A percentile compares a stretch with the other conserved stretches of the same genome.
Evolutionary conservation across 1,140 invertebrate genomes (phyloP).

Genomic region (Drosophila ogumai): DNA sequence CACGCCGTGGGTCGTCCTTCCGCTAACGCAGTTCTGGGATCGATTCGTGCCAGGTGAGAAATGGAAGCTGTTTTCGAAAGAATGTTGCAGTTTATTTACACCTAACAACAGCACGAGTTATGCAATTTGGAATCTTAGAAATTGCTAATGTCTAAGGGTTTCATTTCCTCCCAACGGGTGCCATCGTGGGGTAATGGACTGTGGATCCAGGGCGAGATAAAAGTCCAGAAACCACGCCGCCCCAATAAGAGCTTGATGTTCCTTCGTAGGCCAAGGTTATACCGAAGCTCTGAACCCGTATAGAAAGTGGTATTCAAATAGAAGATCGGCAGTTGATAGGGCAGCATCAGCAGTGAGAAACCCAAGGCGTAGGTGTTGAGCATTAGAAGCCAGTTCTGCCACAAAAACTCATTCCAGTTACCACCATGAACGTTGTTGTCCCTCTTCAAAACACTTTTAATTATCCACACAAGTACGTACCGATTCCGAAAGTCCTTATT

Average conservation of each 20-base stretch:
- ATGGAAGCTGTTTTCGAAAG: too few relatives aligned
- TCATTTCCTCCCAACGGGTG: slow-evolving; percentile 9
- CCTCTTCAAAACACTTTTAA: background rate
- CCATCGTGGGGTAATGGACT: slow-evolving; percentile 22
- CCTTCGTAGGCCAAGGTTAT: background rate
- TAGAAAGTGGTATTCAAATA: slow-evolving; percentile 17
- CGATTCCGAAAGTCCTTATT: background rate
- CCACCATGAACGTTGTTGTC: background rate
- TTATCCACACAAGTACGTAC: background rate
- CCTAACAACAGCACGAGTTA: background rate
- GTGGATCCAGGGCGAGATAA: slow-evolving; percentile 5
- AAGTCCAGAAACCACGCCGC: slow-evolving; percentile 11
- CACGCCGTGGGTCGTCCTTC: slow-evolving; percentile 92
- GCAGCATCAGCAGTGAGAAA: background rate
- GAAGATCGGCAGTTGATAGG: slow-evolving; percentile 14
- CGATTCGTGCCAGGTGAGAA: slow-evolving; percentile 89
- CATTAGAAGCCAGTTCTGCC: slow-evolving; percentile 2
- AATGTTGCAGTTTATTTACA: background rate
- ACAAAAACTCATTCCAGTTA: background rate
- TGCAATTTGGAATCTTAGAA: background rate
- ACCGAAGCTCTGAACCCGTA: background rate
- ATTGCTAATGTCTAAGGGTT: background rate
- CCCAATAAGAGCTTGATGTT: slow-evolving; percentile 14
- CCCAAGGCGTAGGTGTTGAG: slow-evolving; percentile 1
- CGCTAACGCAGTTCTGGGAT: slow-evolving; percentile 92